Conservation (phyloP, 2,888 invertebrate genomes). For the Cheilosia soror region DNA sequence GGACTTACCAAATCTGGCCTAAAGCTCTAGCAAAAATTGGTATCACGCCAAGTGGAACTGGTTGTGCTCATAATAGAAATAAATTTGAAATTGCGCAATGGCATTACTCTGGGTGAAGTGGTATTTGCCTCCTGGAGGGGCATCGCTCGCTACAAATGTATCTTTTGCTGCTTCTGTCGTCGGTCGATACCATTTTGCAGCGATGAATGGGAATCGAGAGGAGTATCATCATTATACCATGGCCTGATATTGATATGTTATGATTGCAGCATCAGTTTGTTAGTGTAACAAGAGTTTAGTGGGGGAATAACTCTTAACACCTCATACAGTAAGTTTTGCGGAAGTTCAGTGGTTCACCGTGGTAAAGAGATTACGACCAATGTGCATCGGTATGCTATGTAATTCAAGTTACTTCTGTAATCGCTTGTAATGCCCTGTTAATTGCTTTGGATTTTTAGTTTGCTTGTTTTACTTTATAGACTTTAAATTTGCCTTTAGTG, state of each 20-base stretch:
- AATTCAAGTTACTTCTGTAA: too few relatives aligned
- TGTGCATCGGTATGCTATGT: neutral
- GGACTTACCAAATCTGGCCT: slow-evolving; percentile 62
- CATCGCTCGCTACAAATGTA: slow-evolving; percentile 8
- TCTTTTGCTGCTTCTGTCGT: neutral
- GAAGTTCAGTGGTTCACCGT: slow-evolving; percentile 44
- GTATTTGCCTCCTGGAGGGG: slow-evolving; percentile 40
- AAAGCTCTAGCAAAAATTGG: slow-evolving; percentile 58
- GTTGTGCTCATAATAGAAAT: slow-evolving; percentile 68
- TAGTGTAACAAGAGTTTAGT: slow-evolving; percentile 28
- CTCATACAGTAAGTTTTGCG: slow-evolving; percentile 15
- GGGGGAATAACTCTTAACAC: slow-evolving; percentile 25
- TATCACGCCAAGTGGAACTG: slow-evolving; percentile 66
- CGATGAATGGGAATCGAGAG: slow-evolving; percentile 51
- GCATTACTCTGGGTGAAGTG: slow-evolving; percentile 48
- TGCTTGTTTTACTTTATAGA: too few relatives aligned
- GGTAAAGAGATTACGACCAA: slow-evolving; percentile 27
- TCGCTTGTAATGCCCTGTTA: too few relatives aligned
- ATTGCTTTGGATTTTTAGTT: too few relatives aligned
- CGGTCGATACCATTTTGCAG: slow-evolving; percentile 1
- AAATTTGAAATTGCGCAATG: slow-evolving; percentile 62
- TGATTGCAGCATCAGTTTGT: slow-evolving; percentile 17
- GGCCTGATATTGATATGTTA: slow-evolving; percentile 58
- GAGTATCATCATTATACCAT: slow-evolving; percentile 59
- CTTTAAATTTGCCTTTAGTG: too few relatives aligned